phyloP scores from a whole-genome alignment of 2,888 invertebrate species.

The Pandemis heparana region DNA sequence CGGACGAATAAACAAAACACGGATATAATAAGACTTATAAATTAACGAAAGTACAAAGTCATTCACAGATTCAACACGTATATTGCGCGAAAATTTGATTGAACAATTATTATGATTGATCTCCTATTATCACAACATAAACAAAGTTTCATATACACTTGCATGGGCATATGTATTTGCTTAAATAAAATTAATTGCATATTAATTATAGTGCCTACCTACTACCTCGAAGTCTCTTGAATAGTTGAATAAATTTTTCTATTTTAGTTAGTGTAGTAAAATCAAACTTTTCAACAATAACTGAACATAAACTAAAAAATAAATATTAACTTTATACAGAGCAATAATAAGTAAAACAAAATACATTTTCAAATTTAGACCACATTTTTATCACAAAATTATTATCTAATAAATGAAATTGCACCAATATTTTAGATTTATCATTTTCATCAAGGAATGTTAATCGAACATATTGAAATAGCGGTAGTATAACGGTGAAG shows the following conservation, averaged over 20 bases:
- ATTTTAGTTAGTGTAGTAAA: background rate
- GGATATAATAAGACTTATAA: background rate
- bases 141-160: background rate
- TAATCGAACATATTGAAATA: conserved; percentile 16
- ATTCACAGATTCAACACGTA: background rate
- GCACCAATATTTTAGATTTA: conserved; percentile 24
- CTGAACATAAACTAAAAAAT: conserved; percentile 13
- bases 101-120: conserved; percentile 2
- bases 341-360: conserved; percentile 8
- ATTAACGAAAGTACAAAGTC: background rate
- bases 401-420: conserved; percentile 23
- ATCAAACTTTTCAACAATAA: conserved; percentile 4
- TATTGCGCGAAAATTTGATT: background rate
- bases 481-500: background rate
- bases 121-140: background rate
- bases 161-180: background rate
- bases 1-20: conserved; percentile 11
- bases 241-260: background rate
- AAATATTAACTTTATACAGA: conserved; percentile 19
- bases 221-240: conserved; percentile 4
- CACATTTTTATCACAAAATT: conserved; percentile 33
- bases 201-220: conserved; percentile 5
- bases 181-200: conserved; percentile 26
- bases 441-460: conserved; percentile 29
- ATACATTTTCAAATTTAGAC: conserved; percentile 25